Conservation (phyloP, 2,113 vertebrate genomes). For the Orthochromis malagaraziensis region DNA sequence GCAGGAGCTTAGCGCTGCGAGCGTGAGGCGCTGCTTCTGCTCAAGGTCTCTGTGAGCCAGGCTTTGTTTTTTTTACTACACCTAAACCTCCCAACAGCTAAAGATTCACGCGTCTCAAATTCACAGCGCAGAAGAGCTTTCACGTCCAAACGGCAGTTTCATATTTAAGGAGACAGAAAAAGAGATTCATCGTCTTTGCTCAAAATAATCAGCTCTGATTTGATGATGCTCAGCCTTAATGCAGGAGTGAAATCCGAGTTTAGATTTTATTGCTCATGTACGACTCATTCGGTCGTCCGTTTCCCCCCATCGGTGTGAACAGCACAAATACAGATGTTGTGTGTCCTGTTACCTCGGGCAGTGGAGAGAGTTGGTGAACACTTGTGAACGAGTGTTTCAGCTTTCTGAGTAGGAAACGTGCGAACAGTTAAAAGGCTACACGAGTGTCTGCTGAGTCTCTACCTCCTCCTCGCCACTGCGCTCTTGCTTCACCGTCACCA, state of each 20-base stretch:
- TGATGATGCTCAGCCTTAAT: background rate
- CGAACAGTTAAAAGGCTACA: background rate
- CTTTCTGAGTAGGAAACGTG: background rate
- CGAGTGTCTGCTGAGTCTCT: background rate
- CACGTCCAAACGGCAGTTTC: background rate
- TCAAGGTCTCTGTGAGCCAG: background rate
- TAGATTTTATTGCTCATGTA: background rate
- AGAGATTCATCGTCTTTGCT: background rate
- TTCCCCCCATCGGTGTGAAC: background rate
- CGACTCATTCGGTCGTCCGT: background rate
- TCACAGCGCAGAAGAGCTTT: background rate
- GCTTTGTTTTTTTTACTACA: background rate
- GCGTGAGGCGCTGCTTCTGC: background rate
- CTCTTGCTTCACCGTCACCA: conserved; percentile 64
- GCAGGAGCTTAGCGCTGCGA: background rate
- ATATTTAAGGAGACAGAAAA: background rate
- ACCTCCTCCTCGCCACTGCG: conserved; percentile 1
- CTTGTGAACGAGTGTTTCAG: background rate
- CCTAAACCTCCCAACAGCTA: background rate
- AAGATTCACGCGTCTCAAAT: background rate
- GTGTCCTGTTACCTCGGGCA: background rate
- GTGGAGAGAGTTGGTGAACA: rapidly evolving
- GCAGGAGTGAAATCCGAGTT: background rate
- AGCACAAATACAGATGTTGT: background rate
- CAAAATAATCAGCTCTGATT: background rate